Evolutionary conservation across 2,888 invertebrate genomes (phyloP), one percentile per base, ranked within the genome.

Genomic region (Drosophila prolongata): DNA sequence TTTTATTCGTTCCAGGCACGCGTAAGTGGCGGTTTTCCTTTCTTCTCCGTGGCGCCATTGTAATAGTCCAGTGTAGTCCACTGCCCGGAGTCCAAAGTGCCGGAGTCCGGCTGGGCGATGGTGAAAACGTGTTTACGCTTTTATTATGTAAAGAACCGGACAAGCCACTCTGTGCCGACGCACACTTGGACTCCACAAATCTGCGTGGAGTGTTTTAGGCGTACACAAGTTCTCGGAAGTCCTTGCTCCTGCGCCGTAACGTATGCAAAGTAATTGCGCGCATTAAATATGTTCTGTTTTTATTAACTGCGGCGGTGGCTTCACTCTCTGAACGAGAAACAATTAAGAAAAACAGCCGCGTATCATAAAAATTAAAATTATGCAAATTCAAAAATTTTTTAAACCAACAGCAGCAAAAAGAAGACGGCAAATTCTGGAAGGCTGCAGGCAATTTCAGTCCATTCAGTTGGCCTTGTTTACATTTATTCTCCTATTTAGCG

Each of bases 91-190:
- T 27, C 56, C 44, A 10, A 8, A 38, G 27, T 27, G 13, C 46
- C n/a, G 10, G 9, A 24, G 38, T 14, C 57, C 27, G 6, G 27
- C 14, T 53, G 71, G 77, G 70, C 77, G 75, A 86, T 86, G 75
- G 86, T 85, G 83, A 78, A 87, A 86, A 87, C 83, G 83, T 87
- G 85, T 87, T 86, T 86, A 87, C 88, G 86, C 86, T 86, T 87
- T 86, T 86, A 86, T 86, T 87, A 87, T 86, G 85, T 83, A 79
- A 79, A 85, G 59, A 73, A 53, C 57, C 55, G 59, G 58, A 50
- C 65, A 56, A 30, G 64, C 47, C 35, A 53, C 60, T 37, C 40
- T 35, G 34, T 47, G 47, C 78, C 37, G 56, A 65, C 58, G 57
- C 56, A 74, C 73, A 59, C 73, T 55, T 40, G 44, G 42, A 55